These are phyloP conservation scores for Opisthograptis luteolata DNA, from an alignment of 2,888 invertebrate species.

Conservation along the genomic window DNA sequence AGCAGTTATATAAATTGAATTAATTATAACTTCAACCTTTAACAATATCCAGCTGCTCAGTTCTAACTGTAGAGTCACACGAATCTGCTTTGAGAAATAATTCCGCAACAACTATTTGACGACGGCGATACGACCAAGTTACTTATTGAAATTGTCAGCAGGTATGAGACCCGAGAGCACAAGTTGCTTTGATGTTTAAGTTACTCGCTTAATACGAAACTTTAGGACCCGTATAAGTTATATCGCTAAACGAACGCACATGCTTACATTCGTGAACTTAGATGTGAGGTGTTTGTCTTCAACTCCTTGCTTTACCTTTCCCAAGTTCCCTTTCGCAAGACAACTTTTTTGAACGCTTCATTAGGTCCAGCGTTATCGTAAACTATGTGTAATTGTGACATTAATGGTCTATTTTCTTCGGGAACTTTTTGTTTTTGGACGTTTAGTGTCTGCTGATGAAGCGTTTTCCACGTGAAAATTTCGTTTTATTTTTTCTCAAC, in stretches of 20 bases:
- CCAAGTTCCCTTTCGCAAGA: conserved; percentile 9
- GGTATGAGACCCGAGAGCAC: conserved; percentile 37
- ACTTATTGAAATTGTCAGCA: conserved; percentile 61
- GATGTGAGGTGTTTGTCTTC: conserved; percentile 36
- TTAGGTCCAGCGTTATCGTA: background rate
- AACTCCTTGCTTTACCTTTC: conserved; percentile 26
- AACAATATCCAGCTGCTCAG: conserved; percentile 6
- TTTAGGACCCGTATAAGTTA: conserved; percentile 49
- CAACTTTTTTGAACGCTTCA: conserved; percentile 15
- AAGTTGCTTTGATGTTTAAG: conserved; percentile 57
- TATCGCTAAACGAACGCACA: conserved; percentile 46
- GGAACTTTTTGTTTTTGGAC: background rate
- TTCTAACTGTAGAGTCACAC: conserved; percentile 11
- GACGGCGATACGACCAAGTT: conserved; percentile 49
- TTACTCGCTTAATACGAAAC: conserved; percentile 55
- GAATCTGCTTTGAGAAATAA: conserved; percentile 21
- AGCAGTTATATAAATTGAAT: conserved; percentile 6
- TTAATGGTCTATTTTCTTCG: background rate
- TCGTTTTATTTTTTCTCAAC: background rate
- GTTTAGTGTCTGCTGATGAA: background rate
- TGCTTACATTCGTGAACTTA: conserved; percentile 45
- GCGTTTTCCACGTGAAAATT: background rate
- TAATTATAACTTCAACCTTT: conserved; percentile 18
- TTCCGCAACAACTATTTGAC: conserved; percentile 41
- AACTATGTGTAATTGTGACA: background rate